These are phyloP conservation scores for Opisthograptis luteolata DNA, from an alignment of 2,888 invertebrate genomes.

Conservation along the genomic window DNA sequence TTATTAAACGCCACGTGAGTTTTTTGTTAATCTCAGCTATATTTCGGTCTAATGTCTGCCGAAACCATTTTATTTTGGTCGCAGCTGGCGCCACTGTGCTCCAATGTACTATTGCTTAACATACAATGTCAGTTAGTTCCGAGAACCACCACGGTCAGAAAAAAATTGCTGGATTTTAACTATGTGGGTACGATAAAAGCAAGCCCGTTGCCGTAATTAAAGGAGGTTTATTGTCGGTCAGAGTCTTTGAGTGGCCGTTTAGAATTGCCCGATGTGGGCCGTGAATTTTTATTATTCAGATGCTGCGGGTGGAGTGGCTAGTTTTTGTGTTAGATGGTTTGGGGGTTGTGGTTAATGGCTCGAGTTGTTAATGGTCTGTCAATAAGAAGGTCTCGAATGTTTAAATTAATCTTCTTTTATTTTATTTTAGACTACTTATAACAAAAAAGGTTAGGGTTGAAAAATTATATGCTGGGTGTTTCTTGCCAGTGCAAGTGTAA, in stretches of 20 bases:
- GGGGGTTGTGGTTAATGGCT: constrained; percentile 41
- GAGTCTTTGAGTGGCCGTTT: constrained; percentile 56
- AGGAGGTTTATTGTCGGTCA: constrained; percentile 66
- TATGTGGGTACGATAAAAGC: constrained; percentile 73
- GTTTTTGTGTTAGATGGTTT: constrained; percentile 32
- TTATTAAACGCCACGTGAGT: constrained; percentile 73
- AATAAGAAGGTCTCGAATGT: not conserved
- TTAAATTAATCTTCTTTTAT: too few relatives aligned
- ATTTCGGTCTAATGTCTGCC: constrained; percentile 73
- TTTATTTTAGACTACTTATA: too few relatives aligned
- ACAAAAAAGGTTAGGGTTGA: too few relatives aligned
- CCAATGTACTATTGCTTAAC: not conserved
- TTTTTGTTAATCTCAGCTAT: constrained; percentile 80
- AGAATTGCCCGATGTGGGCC: constrained; percentile 42
- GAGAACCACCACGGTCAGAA: not conserved
- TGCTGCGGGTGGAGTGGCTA: constrained; percentile 14
- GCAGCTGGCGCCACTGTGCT: not conserved
- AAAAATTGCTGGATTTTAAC: constrained; percentile 30
- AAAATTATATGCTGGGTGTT: too few relatives aligned
- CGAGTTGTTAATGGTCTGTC: constrained; percentile 39
- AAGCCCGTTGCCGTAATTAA: constrained; percentile 73
- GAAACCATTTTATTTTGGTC: constrained; percentile 10
- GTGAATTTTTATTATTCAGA: constrained; percentile 38
- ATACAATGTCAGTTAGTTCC: constrained; percentile 9
- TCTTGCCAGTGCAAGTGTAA: too few relatives aligned